Percentiles rank a stretch among this genome's conserved stretches.
These are phyloP conservation scores for Apodemia hepburni DNA, from an alignment of 2,888 invertebrate genomes.

Conservation along the genomic window DNA sequence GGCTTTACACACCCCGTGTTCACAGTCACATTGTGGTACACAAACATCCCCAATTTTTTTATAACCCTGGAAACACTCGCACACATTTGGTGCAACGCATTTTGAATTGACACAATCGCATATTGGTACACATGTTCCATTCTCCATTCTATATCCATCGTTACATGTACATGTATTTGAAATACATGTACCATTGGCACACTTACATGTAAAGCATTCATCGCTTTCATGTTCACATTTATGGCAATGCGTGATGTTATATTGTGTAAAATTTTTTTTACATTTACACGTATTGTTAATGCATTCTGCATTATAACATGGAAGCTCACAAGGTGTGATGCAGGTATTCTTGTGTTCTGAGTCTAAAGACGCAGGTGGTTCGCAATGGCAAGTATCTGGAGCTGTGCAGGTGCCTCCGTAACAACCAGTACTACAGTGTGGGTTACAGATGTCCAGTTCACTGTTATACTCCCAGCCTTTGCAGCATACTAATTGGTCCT, in stretches of 20 bases:
- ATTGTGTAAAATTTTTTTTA: constrained; percentile 37
- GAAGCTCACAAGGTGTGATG: constrained; percentile 48
- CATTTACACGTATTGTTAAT: constrained; percentile 56
- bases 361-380: constrained; percentile 48
- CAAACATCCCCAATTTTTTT: constrained; percentile 31
- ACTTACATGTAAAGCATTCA: constrained; percentile 31
- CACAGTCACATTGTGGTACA: constrained; percentile 40
- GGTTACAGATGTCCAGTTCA: constrained; percentile 54
- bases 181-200: constrained; percentile 39
- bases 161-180: constrained; percentile 48
- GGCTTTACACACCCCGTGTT: constrained; percentile 62
- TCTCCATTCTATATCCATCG: constrained; percentile 37
- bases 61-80: constrained; percentile 32
- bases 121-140: constrained; percentile 35
- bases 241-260: constrained; percentile 38
- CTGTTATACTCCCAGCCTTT: constrained; percentile 60
- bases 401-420: constrained; percentile 58
- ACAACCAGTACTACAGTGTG: constrained; percentile 73
- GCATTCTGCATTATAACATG: constrained; percentile 57
- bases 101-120: constrained; percentile 34
- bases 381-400: constrained; percentile 57
- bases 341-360: constrained; percentile 50
- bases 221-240: constrained; percentile 43
- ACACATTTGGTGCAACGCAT: constrained; percentile 30
- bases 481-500: constrained; percentile 55